phyloP scores from a whole-genome alignment of 2,113 vertebrate genomes.

The Actenoides lindsayi region DNA sequence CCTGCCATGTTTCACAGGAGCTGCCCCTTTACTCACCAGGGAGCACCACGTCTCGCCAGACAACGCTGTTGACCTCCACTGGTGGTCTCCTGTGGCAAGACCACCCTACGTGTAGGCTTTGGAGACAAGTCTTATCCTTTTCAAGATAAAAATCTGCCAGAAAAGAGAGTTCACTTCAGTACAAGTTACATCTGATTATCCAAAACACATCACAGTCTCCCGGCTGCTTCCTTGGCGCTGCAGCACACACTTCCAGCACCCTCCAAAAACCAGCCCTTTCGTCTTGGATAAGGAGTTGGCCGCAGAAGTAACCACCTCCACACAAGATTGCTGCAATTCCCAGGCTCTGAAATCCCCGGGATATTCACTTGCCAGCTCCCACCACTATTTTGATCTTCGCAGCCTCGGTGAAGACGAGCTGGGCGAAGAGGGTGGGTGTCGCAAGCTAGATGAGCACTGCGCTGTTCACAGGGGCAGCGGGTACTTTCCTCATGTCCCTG shows the following conservation, averaged over 20 bases:
- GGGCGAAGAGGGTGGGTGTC: not conserved
- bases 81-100: not conserved
- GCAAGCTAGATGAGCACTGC: not conserved
- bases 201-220: constrained; percentile 29
- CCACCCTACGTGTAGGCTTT: not conserved
- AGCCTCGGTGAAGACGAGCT: not conserved
- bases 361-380: constrained; percentile 21
- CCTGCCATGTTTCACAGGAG: not conserved
- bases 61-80: not conserved
- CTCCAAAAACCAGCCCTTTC: not conserved
- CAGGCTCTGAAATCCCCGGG: constrained; percentile 32
- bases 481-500: not conserved
- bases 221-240: constrained; percentile 37
- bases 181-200: constrained; percentile 31
- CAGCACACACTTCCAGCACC: not conserved
- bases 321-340: constrained; percentile 39
- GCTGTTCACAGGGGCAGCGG: not conserved
- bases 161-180: constrained; percentile 15
- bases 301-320: constrained; percentile 49
- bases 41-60: not conserved
- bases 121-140: not conserved
- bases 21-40: not conserved
- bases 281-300: constrained; percentile 12
- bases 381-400: not conserved
- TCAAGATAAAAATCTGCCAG: constrained; percentile 6